Base-by-base conservation (phyloP, 2,113 vertebrate genomes). In the Brachionichthys hirsutus region DNA sequence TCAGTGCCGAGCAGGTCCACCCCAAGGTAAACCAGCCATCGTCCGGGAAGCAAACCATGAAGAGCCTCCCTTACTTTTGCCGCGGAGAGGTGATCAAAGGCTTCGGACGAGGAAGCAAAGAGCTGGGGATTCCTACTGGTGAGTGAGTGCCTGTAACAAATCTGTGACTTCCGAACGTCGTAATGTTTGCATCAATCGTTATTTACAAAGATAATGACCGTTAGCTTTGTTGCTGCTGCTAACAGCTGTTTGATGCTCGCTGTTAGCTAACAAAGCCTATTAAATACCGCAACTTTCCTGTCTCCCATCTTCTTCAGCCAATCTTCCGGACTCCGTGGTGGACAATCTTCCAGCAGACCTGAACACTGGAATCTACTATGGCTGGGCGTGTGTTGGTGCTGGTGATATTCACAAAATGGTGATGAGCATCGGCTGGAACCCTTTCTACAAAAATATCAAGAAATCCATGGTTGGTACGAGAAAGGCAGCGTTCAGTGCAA, bases 351-450 rank as follows among this genome's bases (percentile, higher is more conserved):
- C 97, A 2, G 80, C 92, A 51, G 95, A 98, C 78, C 86, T 99
- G 36, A 77, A 85, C 73, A 95, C 97, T 57, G 96, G 96, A 16
- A 98, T 99, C 86, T 99, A 98, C 82, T 98, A 94, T 30, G 97
- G 97, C 75, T 99, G 97, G 97, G 97, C 94, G 77, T 92, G 91
- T 47, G 91, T 98, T 45, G 93, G 90, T 64, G 92, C 80, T 44
- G 93, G 95, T 42, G 92, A 94, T 35, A 91, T 98, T 16, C 91
- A 95, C 87, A 97, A 97, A 88, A 98, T 98, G 97, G 97, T 98
- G 80, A 92, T 95, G 89, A 99, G 97, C 90, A 94, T 99, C 54
- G 97, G 97, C 74, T 98, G 97, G 97, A 98, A 99, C 87, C 97
- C 96, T 1, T 98, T 94, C 87, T 99, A 96, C 88, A 97, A 95